Evolutionary conservation across 2,888 invertebrate genomes (phyloP), one percentile per base, ranked within the genome.

Genomic region (Gerosis bhagava): DNA sequence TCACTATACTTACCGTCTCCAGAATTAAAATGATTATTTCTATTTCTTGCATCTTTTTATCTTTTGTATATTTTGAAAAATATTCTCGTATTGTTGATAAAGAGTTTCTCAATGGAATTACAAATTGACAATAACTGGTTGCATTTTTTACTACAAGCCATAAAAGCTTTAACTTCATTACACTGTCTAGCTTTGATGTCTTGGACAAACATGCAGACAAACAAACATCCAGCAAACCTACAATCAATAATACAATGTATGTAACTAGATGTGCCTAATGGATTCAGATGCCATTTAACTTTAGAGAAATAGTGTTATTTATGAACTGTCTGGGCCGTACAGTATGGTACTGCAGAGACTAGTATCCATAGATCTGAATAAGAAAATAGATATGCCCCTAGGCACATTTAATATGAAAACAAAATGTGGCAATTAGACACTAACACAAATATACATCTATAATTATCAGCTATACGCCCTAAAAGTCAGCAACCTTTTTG

Each of bases 61-160:
- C 80, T 55, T 59, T 57, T 12, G 67, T 58, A 13, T 74, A 59
- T 58, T 63, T 73, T 11, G 57, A 51, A 42, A 83, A 79, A 60
- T 70, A 77, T 51, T 63, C 70, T 36, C 73, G 75, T 25, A 88
- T 50, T 42, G 64, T 68, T 0, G 65, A 45, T 21, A 89, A 60
- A 3, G 69, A 65, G 58, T 84, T 75, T 53, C 82, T 70, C 1
- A 89, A 55, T 19, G 81, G 71, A 43, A 63, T 65, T 5, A 75
- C 56, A 57, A 84, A 78, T 53, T 89, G 89, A 41, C 80, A 80
- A 60, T 73, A 76, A 11, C 67, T 73, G 12, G 60, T 70, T 28
- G 86, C 90, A 70, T 81, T 78, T 59, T 77, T 77, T 39, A 91
- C 67, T 17, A 90, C 72, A 34, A 84, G 67, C 51, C 77, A 73